Conservation (phyloP, 2,113 vertebrate species). For the Xiphophorus hellerii region DNA sequence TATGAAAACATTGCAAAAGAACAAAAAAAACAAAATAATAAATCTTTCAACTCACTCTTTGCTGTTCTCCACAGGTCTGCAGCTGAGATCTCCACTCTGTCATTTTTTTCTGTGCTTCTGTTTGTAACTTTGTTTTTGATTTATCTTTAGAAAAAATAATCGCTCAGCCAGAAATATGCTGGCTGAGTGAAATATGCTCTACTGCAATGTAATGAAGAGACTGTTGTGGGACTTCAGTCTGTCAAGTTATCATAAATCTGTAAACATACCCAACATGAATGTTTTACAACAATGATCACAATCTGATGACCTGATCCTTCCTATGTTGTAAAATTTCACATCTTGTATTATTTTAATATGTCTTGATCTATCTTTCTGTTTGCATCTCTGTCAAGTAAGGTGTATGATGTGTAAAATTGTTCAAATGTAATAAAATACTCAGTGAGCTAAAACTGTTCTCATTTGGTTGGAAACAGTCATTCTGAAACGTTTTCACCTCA, state of each 20-base stretch:
- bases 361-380: neutral
- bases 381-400: neutral
- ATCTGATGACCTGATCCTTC: neutral
- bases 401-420: neutral
- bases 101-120: slow-evolving; percentile 26
- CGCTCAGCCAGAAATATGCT: too few species aligned
- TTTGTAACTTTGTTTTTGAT: neutral
- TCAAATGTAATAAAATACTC: too few species aligned
- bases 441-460: neutral
- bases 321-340: too few species aligned
- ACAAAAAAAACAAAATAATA: neutral
- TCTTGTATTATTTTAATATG: neutral
- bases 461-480: neutral
- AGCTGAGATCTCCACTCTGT: slow-evolving; percentile 26
- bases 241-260: neutral
- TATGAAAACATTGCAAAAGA: too few species aligned
- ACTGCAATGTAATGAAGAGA: too few species aligned
- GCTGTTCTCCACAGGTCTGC: slow-evolving; percentile 37
- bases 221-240: too few species aligned
- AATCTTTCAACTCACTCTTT: neutral
- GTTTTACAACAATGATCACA: neutral
- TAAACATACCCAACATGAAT: neutral
- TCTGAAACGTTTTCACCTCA: neutral
- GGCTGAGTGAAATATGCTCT: too few species aligned
- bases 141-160: neutral